phyloP scores from a whole-genome alignment of 2,888 invertebrate genomes.

The Phasia obesa region DNA sequence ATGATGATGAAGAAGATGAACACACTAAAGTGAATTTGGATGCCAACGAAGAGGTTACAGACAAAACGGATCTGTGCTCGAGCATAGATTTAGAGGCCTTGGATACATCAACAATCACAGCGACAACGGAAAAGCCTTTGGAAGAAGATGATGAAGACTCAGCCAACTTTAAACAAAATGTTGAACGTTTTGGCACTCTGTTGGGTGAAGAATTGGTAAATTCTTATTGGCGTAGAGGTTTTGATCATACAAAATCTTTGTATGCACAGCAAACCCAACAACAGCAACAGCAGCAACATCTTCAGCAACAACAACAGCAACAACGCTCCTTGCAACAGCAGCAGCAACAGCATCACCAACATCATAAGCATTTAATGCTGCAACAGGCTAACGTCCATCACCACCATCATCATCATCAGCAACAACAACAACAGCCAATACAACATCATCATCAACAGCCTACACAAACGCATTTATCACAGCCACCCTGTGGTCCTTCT shows the following conservation, averaged over 20 bases:
- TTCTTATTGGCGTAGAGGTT: conserved; percentile 89
- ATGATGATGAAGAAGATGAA: conserved; percentile 70
- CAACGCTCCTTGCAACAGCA: conserved; percentile 70
- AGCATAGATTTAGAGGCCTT: conserved; percentile 70
- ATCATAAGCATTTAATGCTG: conserved; percentile 67
- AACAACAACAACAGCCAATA: conserved; percentile 62
- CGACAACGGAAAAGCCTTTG: conserved; percentile 22
- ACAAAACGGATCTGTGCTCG: background rate
- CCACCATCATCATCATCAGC: conserved; percentile 72
- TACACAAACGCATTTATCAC: conserved; percentile 72
- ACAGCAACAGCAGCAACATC: conserved; percentile 70
- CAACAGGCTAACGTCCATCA: conserved; percentile 71
- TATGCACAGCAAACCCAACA: conserved; percentile 77
- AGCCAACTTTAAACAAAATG: conserved; percentile 82
- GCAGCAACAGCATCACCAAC: conserved; percentile 71
- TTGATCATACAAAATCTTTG: conserved; percentile 84
- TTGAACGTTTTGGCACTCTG: conserved; percentile 88
- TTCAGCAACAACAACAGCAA: conserved; percentile 77
- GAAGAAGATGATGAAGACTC: conserved; percentile 46
- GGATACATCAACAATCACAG: conserved; percentile 25
- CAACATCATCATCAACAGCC: conserved; percentile 60
- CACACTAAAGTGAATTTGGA: conserved; percentile 9
- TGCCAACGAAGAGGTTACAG: conserved; percentile 7
- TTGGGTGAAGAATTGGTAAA: conserved; percentile 91
- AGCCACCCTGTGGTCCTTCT: conserved; percentile 80